Evolutionary conservation across 2,797 vertebrate species (phyloP).

Genomic region (Anguilla marmorata): DNA sequence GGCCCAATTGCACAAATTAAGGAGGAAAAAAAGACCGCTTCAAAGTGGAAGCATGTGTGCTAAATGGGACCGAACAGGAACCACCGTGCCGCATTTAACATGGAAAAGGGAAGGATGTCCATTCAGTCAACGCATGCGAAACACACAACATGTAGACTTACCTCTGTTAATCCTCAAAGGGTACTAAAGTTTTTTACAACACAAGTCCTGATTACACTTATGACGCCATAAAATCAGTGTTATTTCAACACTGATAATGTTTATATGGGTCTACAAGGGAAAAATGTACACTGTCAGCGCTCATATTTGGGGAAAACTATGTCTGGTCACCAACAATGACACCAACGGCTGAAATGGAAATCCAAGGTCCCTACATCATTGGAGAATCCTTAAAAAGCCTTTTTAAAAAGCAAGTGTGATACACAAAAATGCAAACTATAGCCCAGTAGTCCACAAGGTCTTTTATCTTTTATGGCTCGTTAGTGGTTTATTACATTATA

Average conservation of each 20-base stretch:
- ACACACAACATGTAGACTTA: neutral
- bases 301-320: neutral
- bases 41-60: slow-evolving; percentile 77
- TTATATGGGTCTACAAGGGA: no score
- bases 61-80: slow-evolving; percentile 63
- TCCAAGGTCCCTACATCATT: neutral
- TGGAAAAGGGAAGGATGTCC: slow-evolving; percentile 60
- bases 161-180: slow-evolving; percentile 12
- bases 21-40: slow-evolving; percentile 54
- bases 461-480: neutral
- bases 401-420: neutral
- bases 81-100: slow-evolving; percentile 57
- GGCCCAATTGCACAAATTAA: slow-evolving; percentile 71
- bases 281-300: no score
- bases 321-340: neutral
- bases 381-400: neutral
- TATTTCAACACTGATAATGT: no score
- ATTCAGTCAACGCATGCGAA: slow-evolving; percentile 39
- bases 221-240: no score
- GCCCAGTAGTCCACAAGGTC: neutral
- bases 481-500: neutral
- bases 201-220: neutral
- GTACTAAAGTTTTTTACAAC: neutral
- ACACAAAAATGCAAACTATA: no score
- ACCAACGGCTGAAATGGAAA: neutral